Evolutionary conservation across 2,113 vertebrate species (phyloP), one percentile per base, ranked within the genome.

Genomic region (Xyrauchen texanus): DNA sequence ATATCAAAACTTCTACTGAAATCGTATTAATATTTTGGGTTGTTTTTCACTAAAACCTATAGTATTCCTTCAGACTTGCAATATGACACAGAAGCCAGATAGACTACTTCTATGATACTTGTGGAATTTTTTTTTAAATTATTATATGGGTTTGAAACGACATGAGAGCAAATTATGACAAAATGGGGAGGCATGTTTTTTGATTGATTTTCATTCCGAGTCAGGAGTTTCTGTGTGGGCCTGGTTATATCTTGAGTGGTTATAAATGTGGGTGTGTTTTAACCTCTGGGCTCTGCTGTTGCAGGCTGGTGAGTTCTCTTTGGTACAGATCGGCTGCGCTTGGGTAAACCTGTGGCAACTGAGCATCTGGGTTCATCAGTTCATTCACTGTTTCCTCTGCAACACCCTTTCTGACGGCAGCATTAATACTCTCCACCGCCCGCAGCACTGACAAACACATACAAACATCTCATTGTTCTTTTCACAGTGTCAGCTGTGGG

Each of bases 291-390:
- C 96, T 99, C 85, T 99, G 98, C 11, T 96, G 96, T 89, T 99
- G 97, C 80, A 99, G 92, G 15, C 94, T 97, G 47, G 87, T 68
- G 13, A 99, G 92, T 78, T 99, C 98, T 47, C 90, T 93, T 89
- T 99, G 98, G 85, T 99, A 99, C 8, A 99, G 94, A 49, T 94
- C 92, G 0, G 96, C 94, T 1, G 97, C 97, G 64, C 92, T 95
- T 0, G 92, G 93, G 79, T 95, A 95, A 70, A 97, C 96, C 47
- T 96, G 92, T 0, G 97, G 96, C 83, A 99, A 93, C 90, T 98
- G 95, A 6, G 97, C 97, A 4, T 98, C 96, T 0, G 95, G 94
- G 76, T 95, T 96, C 96, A 96, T 95, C 60, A 99, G 87, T 86
- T 98, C 96, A 69, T 92, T 82, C 68, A 97, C 93, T 0, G 98